Evolutionary conservation across 1,140 invertebrate genomes (phyloP), one percentile per base, ranked within the genome.

Genomic region (Platyura marginata): DNA sequence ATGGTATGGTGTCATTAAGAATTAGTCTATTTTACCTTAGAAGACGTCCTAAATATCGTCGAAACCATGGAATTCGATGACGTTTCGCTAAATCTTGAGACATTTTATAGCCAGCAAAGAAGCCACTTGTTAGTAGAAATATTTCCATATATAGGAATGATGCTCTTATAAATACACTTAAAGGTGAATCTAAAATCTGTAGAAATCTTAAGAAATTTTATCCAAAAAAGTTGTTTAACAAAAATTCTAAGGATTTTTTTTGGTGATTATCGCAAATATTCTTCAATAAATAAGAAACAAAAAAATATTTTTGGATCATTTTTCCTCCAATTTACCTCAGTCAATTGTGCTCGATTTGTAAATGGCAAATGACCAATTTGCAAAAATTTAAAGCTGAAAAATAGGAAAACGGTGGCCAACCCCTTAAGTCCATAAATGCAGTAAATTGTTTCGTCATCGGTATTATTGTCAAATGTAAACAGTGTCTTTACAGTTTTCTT

Each of bases 141-240:
- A 71, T 64, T 52, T 79, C 77, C 3, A 73, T 75, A 54, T 74
- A 76, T 43, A 77, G 64, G 53, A 75, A 57, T 0, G 74, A 72
- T 21, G 67, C 64, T 46, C 77, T 65, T 32, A 73, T 61, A 48
- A 71, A 49, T 2, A 70, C 65, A 51, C 69, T 74, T 8, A 70
- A 46, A 0, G 70, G 67, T 44, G 65, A 63, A 45, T 70, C 71
- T 20, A 72, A 63, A n/a, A 71, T 69, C 66, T 74, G 70, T 23
- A 72, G 72, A 19, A 78, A 57, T 48, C n/a, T n/a, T n/a, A n/a
- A n/a, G n/a, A n/a, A n/a, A n/a, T n/a, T n/a, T n/a, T n/a, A n/a
- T n/a, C n/a, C n/a, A n/a, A n/a, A n/a, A n/a, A n/a, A n/a, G n/a
- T n/a, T n/a, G n/a, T n/a, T n/a, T n/a, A n/a, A n/a, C n/a, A n/a